These are phyloP conservation scores for Tragopan temminckii DNA, from an alignment of 2,797 vertebrate species.

Conservation along the genomic window DNA sequence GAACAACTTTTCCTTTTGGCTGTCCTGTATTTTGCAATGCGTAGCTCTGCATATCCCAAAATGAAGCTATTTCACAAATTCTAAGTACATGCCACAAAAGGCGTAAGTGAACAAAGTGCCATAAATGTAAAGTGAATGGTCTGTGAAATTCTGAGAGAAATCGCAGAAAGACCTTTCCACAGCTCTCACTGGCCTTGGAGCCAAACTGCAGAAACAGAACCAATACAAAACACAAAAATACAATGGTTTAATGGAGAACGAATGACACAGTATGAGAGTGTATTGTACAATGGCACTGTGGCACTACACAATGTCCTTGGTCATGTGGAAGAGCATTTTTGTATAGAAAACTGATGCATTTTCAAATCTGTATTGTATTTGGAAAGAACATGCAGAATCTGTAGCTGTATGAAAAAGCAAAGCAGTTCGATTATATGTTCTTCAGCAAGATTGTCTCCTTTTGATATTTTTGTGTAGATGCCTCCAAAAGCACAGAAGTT, in stretches of 20 bases:
- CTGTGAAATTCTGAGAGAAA: not conserved
- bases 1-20: not conserved
- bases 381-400: not conserved
- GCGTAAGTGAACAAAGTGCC: not conserved
- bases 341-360: fast-evolving
- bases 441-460: not conserved
- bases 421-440: not conserved
- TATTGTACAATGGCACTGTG: not conserved
- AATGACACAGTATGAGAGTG: not conserved
- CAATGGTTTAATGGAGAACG: not conserved
- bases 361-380: not conserved
- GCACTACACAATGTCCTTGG: not conserved
- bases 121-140: not conserved
- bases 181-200: not conserved
- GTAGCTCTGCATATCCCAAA: not conserved
- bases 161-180: not conserved
- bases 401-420: not conserved
- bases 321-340: not conserved
- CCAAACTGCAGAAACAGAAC: not conserved
- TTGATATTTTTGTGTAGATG: not conserved
- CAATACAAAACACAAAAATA: not conserved
- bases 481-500: not conserved
- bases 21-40: not conserved
- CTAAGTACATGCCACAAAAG: not conserved
- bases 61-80: not conserved